These are phyloP conservation scores for Exephanes ischioxanthus DNA, from an alignment of 2,888 invertebrate species.

Conservation along the genomic window DNA sequence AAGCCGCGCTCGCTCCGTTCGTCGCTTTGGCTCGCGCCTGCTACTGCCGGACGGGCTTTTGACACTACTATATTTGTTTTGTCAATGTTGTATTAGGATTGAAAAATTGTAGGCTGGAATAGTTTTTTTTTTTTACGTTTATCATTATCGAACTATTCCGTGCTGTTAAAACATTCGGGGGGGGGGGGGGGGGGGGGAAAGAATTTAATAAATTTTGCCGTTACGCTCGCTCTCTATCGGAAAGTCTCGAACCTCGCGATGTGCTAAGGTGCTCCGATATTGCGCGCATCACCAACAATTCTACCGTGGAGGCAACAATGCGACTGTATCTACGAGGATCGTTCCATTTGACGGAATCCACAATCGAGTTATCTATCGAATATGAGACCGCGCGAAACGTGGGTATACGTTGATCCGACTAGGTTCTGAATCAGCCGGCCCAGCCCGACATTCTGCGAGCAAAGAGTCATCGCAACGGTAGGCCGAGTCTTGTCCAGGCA, in stretches of 20 bases:
- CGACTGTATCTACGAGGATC: neutral
- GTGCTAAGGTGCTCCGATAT: conserved; percentile 54
- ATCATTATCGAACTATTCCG: neutral
- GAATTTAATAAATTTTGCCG: neutral
- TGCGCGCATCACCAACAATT: conserved; percentile 30
- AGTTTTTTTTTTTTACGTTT: neutral
- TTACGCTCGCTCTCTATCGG: conserved; percentile 19
- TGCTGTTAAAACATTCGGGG: no score
- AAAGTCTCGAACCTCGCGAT: conserved; percentile 40
- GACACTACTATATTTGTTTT: neutral
- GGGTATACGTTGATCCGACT: neutral
- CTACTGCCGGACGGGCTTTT: neutral
- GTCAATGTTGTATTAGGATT: neutral
- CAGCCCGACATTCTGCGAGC: neutral
- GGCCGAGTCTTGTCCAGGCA: no score
- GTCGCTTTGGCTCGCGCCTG: neutral
- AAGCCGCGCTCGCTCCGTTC: neutral
- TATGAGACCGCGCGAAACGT: neutral
- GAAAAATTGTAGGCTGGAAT: neutral
- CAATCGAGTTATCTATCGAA: neutral
- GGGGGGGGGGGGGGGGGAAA: no score
- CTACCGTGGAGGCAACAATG: neutral
- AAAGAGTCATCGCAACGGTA: conserved; percentile 19
- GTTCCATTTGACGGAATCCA: neutral
- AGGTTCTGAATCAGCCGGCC: neutral